Evolutionary conservation across 2,113 vertebrate species (phyloP).

Genomic region (Leptosomus discolor): DNA sequence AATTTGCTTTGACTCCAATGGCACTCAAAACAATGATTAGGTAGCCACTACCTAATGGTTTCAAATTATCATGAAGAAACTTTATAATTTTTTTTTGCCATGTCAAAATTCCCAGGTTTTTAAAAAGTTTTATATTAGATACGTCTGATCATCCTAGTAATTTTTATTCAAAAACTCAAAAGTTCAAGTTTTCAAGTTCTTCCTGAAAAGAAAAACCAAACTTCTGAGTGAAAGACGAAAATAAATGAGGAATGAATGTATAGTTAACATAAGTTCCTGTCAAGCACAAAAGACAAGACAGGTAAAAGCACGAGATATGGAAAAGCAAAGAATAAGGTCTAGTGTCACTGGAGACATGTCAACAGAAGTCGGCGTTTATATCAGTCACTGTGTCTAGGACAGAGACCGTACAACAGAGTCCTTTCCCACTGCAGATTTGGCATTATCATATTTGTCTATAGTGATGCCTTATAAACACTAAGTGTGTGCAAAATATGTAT

Average conservation of each 20-base stretch:
- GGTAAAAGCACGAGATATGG: neutral
- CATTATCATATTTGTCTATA: neutral
- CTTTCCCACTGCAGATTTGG: neutral
- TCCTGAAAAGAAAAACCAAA: neutral
- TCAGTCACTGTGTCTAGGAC: neutral
- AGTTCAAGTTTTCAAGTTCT: neutral
- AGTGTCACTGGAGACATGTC: neutral
- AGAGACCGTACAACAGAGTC: neutral
- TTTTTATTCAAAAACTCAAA: neutral
- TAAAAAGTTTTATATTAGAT: neutral
- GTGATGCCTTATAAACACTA: neutral
- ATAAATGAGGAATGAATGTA: neutral
- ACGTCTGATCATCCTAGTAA: neutral
- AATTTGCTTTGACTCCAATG: neutral
- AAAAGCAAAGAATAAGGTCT: neutral
- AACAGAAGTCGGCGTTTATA: neutral
- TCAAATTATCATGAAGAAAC: neutral
- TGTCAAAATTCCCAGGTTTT: neutral
- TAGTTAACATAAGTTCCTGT: neutral
- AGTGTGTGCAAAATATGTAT: neutral
- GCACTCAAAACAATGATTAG: neutral
- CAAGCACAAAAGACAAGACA: neutral
- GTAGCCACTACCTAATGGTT: neutral
- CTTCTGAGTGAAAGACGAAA: neutral
- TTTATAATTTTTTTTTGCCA: neutral